Conservation (phyloP, 2,797 vertebrate species). For the Alcedo quadribrachys region DNA sequence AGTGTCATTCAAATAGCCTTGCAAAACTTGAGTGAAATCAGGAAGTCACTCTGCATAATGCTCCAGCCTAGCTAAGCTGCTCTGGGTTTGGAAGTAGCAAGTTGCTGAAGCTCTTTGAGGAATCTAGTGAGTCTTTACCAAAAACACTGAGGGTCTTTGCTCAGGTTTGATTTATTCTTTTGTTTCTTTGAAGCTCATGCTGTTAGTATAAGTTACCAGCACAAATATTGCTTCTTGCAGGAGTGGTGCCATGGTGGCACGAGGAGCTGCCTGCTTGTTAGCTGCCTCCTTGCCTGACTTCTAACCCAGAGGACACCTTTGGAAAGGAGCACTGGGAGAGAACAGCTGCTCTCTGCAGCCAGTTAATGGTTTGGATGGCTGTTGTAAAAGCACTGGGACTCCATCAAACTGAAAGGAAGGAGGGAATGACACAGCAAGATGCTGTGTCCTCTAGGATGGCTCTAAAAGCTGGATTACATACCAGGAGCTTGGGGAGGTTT, state of each 20-base stretch:
- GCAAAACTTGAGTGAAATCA: slow-evolving; percentile 14
- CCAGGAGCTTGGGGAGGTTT: background rate
- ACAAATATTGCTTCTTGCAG: background rate
- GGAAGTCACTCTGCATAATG: background rate
- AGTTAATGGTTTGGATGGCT: slow-evolving; percentile 7
- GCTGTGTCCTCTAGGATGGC: background rate
- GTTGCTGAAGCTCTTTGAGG: background rate
- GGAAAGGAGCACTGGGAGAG: background rate
- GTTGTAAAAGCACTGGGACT: background rate
- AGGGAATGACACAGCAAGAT: slow-evolving; percentile 68
- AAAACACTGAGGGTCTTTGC: background rate
- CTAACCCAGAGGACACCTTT: background rate
- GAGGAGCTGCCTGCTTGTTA: background rate
- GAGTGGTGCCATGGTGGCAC: background rate
- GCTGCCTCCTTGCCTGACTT: background rate
- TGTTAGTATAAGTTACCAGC: background rate
- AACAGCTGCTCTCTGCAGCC: background rate
- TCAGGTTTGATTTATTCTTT: background rate
- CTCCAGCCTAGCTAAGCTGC: background rate
- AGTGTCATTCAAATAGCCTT: slow-evolving; percentile 10
- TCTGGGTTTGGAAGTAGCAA: background rate
- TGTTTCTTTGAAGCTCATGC: background rate
- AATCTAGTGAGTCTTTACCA: background rate
- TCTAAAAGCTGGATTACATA: background rate
- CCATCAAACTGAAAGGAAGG: background rate